phyloP scores from a whole-genome alignment of 2,113 vertebrate genomes.

The Pyxicephalus adspersus region DNA sequence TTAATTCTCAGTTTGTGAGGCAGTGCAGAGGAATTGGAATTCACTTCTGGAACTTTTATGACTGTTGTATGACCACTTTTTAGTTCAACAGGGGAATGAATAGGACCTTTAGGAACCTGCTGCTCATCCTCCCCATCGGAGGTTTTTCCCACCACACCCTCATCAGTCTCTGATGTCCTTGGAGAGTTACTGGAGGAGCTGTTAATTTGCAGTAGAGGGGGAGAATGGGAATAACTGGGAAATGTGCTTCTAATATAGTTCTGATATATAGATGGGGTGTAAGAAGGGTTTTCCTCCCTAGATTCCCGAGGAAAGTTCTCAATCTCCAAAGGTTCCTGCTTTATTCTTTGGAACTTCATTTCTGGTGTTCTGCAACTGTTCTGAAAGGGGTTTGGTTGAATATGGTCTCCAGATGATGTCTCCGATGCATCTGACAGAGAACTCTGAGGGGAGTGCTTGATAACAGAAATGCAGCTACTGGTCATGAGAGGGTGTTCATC shows the following conservation, averaged over 20 bases:
- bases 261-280: constrained; percentile 77
- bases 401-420: constrained; percentile 66
- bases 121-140: constrained; percentile 96
- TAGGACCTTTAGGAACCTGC: constrained; percentile 90
- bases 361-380: constrained; percentile 73
- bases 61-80: constrained; percentile 78
- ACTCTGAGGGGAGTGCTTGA: constrained; percentile 91
- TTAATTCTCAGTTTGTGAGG: constrained; percentile 96
- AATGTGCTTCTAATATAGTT: constrained; percentile 77
- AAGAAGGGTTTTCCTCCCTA: constrained; percentile 76
- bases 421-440: constrained; percentile 78
- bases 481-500: constrained; percentile 76
- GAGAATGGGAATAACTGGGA: constrained; percentile 77
- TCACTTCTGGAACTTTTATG: constrained; percentile 87
- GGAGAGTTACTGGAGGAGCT: constrained; percentile 90
- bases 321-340: constrained; percentile 83
- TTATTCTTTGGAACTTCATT: constrained; percentile 77
- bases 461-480: constrained; percentile 92
- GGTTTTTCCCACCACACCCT: constrained; percentile 83
- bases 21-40: constrained; percentile 82
- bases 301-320: constrained; percentile 71
- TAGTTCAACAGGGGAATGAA: constrained; percentile 77
- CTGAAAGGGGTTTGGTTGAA: constrained; percentile 68
- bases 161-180: constrained; percentile 85
- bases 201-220: constrained; percentile 80